These are phyloP conservation scores for Aquatica leii DNA, from an alignment of 2,888 invertebrate species.

Conservation along the genomic window DNA sequence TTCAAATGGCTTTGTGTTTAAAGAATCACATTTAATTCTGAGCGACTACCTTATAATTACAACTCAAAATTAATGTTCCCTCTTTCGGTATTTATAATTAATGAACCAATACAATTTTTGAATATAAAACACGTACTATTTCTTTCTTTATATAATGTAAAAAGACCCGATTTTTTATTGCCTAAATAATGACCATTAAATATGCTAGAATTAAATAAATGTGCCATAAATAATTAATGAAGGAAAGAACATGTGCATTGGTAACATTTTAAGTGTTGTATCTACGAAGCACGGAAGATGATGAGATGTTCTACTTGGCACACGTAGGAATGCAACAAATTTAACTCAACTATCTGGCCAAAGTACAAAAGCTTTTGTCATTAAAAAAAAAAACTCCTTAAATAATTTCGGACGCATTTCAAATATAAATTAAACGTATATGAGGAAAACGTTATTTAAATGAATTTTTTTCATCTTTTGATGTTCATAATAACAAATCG, in stretches of 20 bases:
- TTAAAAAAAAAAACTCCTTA: constrained; percentile 15
- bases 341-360: constrained; percentile 28
- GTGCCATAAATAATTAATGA: constrained; percentile 1
- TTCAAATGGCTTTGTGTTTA: no score
- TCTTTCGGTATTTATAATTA: constrained; percentile 20
- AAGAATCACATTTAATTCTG: neutral
- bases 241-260: neutral
- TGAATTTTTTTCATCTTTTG: constrained; percentile 9
- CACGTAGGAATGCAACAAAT: constrained; percentile 25
- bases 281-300: constrained; percentile 18
- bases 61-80: constrained; percentile 13
- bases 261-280: neutral
- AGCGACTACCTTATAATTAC: constrained; percentile 7
- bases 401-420: constrained; percentile 13
- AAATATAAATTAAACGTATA: constrained; percentile 18
- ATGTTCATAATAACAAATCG: constrained; percentile 6
- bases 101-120: constrained; percentile 22
- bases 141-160: neutral
- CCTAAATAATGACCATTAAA: no score
- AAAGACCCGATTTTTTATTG: neutral
- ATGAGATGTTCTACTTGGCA: constrained; percentile 29
- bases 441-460: constrained; percentile 13
- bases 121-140: constrained; percentile 13
- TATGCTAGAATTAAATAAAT: no score
- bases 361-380: constrained; percentile 16